phyloP scores from a whole-genome alignment of 2,797 vertebrate species.

The Coreius guichenoti region DNA sequence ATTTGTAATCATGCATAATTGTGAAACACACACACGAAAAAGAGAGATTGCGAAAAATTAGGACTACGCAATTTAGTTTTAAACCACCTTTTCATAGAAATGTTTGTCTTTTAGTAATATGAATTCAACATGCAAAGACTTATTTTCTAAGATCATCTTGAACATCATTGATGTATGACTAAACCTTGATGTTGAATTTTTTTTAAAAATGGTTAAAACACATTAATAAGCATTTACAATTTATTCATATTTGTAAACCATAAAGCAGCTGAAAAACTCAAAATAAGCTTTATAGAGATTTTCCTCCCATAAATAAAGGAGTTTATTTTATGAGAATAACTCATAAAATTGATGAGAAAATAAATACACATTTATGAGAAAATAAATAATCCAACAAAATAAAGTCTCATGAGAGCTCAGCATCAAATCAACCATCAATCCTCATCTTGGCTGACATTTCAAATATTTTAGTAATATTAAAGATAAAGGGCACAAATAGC shows the following conservation, averaged over 20 bases:
- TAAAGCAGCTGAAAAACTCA: neutral
- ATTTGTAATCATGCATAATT: no score
- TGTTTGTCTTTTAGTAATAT: neutral
- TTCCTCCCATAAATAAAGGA: neutral
- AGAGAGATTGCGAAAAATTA: no score
- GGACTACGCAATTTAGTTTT: no score
- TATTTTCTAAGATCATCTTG: neutral
- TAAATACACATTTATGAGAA: conserved; percentile 12
- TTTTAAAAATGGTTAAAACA: neutral
- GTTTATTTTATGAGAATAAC: neutral
- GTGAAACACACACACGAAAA: no score
- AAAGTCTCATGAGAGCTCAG: neutral
- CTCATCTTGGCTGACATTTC: neutral
- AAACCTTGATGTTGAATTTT: neutral
- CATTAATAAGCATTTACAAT: neutral
- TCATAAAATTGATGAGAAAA: neutral
- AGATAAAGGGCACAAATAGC: neutral
- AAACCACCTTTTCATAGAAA: no score
- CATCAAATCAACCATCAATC: neutral
- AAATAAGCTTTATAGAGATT: neutral
- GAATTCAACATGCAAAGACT: neutral
- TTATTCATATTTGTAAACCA: conserved; percentile 8
- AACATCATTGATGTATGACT: neutral
- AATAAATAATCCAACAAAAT: conserved; percentile 25
- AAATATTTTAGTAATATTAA: neutral